Conservation (phyloP, 2,113 vertebrate species). For the Odontophorus gujanensis region DNA sequence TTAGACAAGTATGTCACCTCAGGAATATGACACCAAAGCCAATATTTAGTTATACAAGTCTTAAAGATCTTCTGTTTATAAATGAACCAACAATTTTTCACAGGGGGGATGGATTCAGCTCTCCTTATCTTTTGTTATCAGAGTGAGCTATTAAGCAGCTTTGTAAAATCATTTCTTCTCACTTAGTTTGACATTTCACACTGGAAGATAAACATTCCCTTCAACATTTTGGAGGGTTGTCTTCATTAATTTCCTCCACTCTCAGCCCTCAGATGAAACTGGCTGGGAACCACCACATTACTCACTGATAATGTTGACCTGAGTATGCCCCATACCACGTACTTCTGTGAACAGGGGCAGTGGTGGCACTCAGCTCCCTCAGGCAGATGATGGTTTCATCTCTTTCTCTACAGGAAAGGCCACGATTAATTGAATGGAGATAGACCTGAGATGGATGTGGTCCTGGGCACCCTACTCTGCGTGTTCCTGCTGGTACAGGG, state of each 20-base stretch:
- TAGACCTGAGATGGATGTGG: background rate
- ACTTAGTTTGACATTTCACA: background rate
- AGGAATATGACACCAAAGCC: background rate
- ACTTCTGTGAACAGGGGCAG: background rate
- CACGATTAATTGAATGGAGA: background rate
- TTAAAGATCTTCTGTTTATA: conserved; percentile 1
- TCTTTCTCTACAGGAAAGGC: background rate
- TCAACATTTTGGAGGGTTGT: background rate
- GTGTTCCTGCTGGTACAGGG: background rate
- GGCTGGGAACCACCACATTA: background rate
- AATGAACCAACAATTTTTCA: background rate
- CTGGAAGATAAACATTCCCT: background rate
- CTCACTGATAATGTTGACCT: background rate
- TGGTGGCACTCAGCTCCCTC: background rate
- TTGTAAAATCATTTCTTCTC: conserved; percentile 37
- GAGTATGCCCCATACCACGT: background rate
- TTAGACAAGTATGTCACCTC: background rate
- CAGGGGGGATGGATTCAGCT: background rate
- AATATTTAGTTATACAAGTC: conserved; percentile 12
- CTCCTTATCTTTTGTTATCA: conserved; percentile 11
- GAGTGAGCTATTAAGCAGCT: background rate
- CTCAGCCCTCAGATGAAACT: background rate
- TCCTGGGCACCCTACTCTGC: background rate
- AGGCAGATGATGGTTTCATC: background rate
- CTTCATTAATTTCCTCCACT: background rate